Conservation (phyloP, 2,113 vertebrate genomes). For the Ursus arctos region DNA sequence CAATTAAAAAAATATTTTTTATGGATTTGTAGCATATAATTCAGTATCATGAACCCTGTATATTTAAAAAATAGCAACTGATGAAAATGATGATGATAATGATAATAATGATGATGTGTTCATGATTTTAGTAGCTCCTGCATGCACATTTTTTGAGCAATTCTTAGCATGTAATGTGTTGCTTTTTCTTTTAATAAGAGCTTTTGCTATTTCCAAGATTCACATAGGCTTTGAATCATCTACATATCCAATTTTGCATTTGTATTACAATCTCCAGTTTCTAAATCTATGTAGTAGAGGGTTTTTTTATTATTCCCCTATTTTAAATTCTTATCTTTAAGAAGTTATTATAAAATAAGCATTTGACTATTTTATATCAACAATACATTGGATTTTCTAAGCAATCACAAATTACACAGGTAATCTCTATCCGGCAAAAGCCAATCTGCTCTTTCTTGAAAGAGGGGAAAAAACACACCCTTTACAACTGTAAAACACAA, state of each 20-base stretch:
- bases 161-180: neutral
- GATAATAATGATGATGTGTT: constrained; percentile 36
- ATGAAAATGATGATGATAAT: constrained; percentile 64
- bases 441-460: neutral
- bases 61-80: constrained; percentile 61
- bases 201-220: constrained; percentile 27
- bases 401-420: neutral
- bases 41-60: constrained; percentile 19
- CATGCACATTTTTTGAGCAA: constrained; percentile 41
- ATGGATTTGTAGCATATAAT: constrained; percentile 25
- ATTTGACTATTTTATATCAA: neutral
- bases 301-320: neutral
- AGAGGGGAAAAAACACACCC: neutral
- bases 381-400: constrained; percentile 3
- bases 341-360: constrained; percentile 22
- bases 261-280: neutral
- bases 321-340: neutral
- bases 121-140: constrained; percentile 24
- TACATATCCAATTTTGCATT: neutral
- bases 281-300: neutral
- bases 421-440: neutral
- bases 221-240: neutral
- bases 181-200: constrained; percentile 49
- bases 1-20: constrained; percentile 23
- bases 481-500: neutral